Percentiles rank a stretch among this genome's conserved stretches.
Conservation (phyloP, 23 tunicate species). For the Aplidium turbinatum region DNA sequence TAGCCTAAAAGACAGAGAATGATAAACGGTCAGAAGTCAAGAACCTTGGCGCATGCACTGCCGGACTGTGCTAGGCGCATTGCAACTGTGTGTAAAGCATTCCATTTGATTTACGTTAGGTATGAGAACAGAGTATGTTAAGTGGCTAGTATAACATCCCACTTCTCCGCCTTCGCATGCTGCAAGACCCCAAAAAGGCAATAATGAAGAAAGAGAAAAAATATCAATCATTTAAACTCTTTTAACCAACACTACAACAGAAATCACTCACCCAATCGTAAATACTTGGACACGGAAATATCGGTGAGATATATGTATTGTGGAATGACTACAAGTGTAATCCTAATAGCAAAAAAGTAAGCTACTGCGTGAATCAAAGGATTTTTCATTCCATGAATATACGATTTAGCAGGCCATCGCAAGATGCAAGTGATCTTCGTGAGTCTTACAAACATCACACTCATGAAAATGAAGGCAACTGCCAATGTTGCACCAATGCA, state of each 20-base stretch:
- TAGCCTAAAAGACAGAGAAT: background rate
- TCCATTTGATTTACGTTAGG: background rate
- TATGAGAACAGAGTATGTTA: background rate
- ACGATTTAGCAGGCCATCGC: background rate
- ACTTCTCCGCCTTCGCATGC: background rate
- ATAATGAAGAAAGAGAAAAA: background rate
- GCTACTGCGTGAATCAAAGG: background rate
- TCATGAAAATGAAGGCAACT: background rate
- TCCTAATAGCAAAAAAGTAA: background rate
- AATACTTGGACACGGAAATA: background rate
- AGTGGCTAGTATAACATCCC: too few species aligned
- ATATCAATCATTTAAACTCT: background rate
- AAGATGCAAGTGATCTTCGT: slow-evolving; percentile 2
- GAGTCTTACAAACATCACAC: background rate
- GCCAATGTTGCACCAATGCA: background rate
- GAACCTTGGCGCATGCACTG: background rate
- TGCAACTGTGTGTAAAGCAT: background rate
- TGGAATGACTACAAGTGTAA: slow-evolving; percentile 5
- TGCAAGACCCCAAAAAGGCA: background rate
- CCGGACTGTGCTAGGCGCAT: background rate
- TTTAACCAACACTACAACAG: background rate
- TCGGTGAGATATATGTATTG: background rate
- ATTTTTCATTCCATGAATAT: slow-evolving; percentile 2
- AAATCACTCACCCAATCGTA: background rate
- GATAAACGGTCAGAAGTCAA: background rate